phyloP scores from a whole-genome alignment of 1,140 invertebrate species.

The Megalopta genalis region DNA sequence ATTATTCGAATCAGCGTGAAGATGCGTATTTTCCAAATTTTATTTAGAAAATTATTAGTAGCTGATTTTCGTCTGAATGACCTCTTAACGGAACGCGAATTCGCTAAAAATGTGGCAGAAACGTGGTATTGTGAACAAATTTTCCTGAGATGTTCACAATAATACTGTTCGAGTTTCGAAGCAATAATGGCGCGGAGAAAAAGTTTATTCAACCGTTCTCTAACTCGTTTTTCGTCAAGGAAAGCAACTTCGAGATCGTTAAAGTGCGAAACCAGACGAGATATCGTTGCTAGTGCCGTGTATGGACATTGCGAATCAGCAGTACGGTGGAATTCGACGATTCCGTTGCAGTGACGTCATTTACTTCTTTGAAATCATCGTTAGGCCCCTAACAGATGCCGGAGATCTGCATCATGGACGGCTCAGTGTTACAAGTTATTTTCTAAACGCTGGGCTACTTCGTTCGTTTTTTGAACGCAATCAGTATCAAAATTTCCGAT shows the following conservation, averaged over 20 bases:
- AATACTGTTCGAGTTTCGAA: too few relatives aligned
- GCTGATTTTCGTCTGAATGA: too few relatives aligned
- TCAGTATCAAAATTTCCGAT: too few relatives aligned
- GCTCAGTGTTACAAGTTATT: background rate
- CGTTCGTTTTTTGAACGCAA: background rate
- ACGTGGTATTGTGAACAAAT: too few relatives aligned
- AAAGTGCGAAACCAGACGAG: background rate
- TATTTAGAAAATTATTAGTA: too few relatives aligned
- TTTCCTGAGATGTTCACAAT: too few relatives aligned
- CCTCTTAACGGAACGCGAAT: too few relatives aligned
- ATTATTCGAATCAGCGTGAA: too few relatives aligned
- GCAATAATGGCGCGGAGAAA: too few relatives aligned
- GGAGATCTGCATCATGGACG: too few relatives aligned
- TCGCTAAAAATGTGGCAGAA: too few relatives aligned
- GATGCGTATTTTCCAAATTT: too few relatives aligned
- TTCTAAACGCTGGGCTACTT: background rate
- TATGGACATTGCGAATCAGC: slow-evolving; percentile 17
- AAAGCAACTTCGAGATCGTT: background rate
- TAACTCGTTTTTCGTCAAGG: background rate
- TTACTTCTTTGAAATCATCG: slow-evolving; percentile 32
- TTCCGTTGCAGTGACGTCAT: slow-evolving; percentile 35
- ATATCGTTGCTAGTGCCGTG: background rate
- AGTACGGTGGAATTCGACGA: slow-evolving; percentile 30
- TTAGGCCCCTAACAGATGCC: background rate
- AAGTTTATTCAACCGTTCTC: background rate